A percentile compares a stretch with the other conserved stretches of the same genome.
Evolutionary conservation across 2,113 vertebrate genomes (phyloP).

Genomic region (Elaphurus davidianus): DNA sequence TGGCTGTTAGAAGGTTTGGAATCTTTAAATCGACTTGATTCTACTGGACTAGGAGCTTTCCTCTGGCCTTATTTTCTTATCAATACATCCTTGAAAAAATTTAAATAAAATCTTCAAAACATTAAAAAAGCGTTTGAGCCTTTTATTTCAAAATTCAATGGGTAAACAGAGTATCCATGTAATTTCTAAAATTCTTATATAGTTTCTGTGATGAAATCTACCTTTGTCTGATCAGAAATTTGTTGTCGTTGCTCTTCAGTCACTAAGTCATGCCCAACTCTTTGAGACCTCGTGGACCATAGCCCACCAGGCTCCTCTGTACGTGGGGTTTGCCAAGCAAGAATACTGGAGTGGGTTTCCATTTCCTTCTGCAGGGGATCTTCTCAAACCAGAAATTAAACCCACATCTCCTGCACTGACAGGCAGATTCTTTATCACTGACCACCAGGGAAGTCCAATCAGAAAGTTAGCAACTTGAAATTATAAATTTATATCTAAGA

Average conservation of each 20-base stretch:
- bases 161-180: neutral
- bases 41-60: neutral
- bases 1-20: neutral
- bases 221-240: neutral
- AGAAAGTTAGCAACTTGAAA: neutral
- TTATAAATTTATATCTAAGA: neutral
- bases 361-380: neutral
- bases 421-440: neutral
- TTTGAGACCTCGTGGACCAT: neutral
- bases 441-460: neutral
- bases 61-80: neutral
- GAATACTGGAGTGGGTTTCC: neutral
- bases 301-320: neutral
- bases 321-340: neutral
- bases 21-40: neutral
- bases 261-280: neutral
- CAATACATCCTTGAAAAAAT: neutral
- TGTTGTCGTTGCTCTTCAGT: neutral
- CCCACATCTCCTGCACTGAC: neutral
- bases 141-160: slow-evolving; percentile 22
- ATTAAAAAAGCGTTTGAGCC: neutral
- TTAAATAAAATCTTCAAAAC: neutral
- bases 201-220: neutral
- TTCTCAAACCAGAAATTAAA: neutral
- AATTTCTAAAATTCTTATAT: neutral